Evolutionary conservation across 2,113 vertebrate species (phyloP), one percentile per base, ranked within the genome.

Genomic region (Miniopterus natalensis): DNA sequence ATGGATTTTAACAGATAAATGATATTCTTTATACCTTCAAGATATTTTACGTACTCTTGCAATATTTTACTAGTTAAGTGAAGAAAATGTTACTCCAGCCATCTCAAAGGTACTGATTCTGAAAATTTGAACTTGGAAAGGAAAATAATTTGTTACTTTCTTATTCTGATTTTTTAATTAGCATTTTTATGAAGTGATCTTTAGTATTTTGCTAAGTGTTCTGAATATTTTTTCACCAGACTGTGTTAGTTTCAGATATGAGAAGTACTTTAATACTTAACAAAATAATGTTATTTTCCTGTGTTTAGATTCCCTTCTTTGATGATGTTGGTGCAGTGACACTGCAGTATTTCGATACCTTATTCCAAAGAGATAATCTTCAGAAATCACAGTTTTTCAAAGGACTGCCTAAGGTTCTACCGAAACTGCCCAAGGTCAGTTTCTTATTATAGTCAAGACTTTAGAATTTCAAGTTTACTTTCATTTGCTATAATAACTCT

Each of bases 351-450:
- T 99, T 99, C 96, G 99, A 99, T 98, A 99, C 99, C 1, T 99
- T 99, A 96, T 99, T 99, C 98, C 99, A 99, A 98, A 99, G 99
- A 96, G 99, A 99, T 98, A 99, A 99, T 97, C 99, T 99, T 65
- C 99, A 99, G 98, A 99, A 99, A 97, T 99, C 99, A 85, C 99
- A 99, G 94, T 99, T 99, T 98, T 99, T 99, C 98, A 99, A 99
- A 99, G 99, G 99, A 86, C 98, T 99, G 47, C 99, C 99, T 63
- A 99, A 99, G 98, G 99, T 99, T 96, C 98, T 99, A 84, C 99
- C 99, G 78, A 99, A 99, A 97, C 97, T 99, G 65, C 99, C 99
- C 88, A 99, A 99, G 99, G 99, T 20, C 70, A 90, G 5, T 80
- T 88, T 89, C 27, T 87, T 84, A 68, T 73, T 88, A 31, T 93